Base-by-base conservation (phyloP, 2,888 invertebrate species). In the Strigamia crassipes region DNA sequence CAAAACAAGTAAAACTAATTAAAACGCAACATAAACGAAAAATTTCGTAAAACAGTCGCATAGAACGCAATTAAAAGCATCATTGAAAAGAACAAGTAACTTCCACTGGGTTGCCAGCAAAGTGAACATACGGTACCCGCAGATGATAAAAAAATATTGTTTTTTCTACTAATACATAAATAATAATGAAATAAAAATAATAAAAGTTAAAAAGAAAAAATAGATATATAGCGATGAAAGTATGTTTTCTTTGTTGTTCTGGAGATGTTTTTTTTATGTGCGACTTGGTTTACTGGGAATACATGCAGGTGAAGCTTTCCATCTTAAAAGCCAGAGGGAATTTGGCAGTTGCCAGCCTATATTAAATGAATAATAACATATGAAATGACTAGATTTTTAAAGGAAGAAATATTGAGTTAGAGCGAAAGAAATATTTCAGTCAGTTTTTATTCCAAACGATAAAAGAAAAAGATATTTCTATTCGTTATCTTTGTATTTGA, bases 301-400 rank as follows among this genome's bases (percentile, higher is more conserved):
- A 51, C 51, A 51, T 51, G n/a, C 51, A 51, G 51, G 51, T 51
- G 51, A 51, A 51, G 51, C 51, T 51, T 51, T 51, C 51, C 51
- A 51, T 51, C 51, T 51, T 51, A 51, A 51, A 51, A 51, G 51
- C 51, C 51, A 51, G n/a, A 51, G 51, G 51, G 51, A 51, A 51
- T 51, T 51, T 51, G 51, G 51, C 51, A 51, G 51, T 51, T 51
- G 51, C 51, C 51, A 51, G n/a, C 51, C 51, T 51, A 51, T 5
- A 34, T 51, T 18, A 51, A n/a, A 51, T 51, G 51, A 51, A 51
- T 51, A 51, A 51, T 51, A 51, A 51, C 18, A 18, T n/a, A 18
- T 15, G n/a, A 51, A 18, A 51, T 51, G 51, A 51, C 51, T 51
- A n/a, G 4, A 51, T 51, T 51, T 51, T 51, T 51, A 51, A 51